Evolutionary conservation across 2,888 invertebrate species (phyloP).

Genomic region (Electrophaes corylata): DNA sequence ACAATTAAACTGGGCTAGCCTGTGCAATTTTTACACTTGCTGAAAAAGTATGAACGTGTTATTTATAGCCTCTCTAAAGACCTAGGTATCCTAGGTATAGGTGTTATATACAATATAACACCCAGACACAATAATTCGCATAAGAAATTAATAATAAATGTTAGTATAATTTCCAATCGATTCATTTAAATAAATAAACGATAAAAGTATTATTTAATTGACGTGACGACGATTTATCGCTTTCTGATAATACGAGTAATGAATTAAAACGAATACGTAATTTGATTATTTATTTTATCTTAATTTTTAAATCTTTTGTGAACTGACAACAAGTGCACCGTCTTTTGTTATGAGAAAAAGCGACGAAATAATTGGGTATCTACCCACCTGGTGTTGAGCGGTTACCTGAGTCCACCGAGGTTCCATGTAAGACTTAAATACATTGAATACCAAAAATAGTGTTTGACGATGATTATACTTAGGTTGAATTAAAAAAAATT

Average conservation of each 20-base stretch:
- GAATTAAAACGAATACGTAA: conserved; percentile 1
- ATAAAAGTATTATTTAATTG: conserved; percentile 20
- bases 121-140: not conserved
- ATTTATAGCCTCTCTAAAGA: too few species aligned
- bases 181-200: conserved; percentile 27
- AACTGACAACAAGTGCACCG: not conserved
- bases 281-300: not conserved
- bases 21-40: not conserved
- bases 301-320: not conserved
- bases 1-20: not conserved
- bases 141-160: conserved; percentile 3
- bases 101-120: too few species aligned
- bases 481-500: too few species aligned
- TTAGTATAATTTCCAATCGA: conserved; percentile 4
- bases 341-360: too few species aligned
- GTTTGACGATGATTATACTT: too few species aligned
- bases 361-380: too few species aligned
- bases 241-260: conserved; percentile 24
- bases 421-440: too few species aligned
- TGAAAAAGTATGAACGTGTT: too few species aligned
- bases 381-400: too few species aligned
- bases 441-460: too few species aligned
- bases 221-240: conserved; percentile 22
- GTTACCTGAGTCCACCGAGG: too few species aligned
- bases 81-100: too few species aligned